Evolutionary conservation across 2,797 vertebrate species (phyloP), one percentile per base, ranked within the genome.

Genomic region (Gouania willdenowi): DNA sequence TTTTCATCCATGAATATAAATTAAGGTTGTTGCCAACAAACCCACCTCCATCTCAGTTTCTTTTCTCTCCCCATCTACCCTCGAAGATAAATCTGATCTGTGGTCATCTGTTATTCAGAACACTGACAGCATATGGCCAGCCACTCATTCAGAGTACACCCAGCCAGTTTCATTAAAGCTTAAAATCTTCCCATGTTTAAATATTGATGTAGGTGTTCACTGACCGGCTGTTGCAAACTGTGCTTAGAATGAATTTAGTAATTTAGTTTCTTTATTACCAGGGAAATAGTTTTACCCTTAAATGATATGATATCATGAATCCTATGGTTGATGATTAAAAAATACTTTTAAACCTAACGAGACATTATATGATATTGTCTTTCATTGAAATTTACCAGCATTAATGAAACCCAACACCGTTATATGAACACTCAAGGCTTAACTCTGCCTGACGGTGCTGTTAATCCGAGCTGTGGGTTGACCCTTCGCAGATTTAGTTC

Each of bases 71-170:
- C 45, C 33, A 8, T 62, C 54, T 70, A 67, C 48, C 41, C 68
- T 60, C 58, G 29, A 55, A 43, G 70, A 77, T 69, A 75, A 84
- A 84, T 82, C 82, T 67, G 70, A 82, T 81, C 79, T 72, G 67
- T 75, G 74, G 79, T 79, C 67, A 75, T 84, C 61, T 75, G 77
- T 76, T 82, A 79, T 81, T 80, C 68, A 81, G 70, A 80, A 72
- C 70, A 65, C 68, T 75, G 74, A 78, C 76, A 78, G 71, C 82
- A 78, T 78, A 81, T 77, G 77, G 79, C 62, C 71, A 73, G 32
- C 75, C 74, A 68, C 79, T 74, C 67, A 75, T 82, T 81, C 73
- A 39, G 46, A 71, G 55, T 49, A 38, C 65, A 65, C 66, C 34
- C 35, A 72, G 55, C 69, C 39, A 18, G 68, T 67, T 74, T 66